Evolutionary conservation across 2,797 vertebrate genomes (phyloP), one percentile per base, ranked within the genome.

Genomic region (Pseudochirops cupreus): DNA sequence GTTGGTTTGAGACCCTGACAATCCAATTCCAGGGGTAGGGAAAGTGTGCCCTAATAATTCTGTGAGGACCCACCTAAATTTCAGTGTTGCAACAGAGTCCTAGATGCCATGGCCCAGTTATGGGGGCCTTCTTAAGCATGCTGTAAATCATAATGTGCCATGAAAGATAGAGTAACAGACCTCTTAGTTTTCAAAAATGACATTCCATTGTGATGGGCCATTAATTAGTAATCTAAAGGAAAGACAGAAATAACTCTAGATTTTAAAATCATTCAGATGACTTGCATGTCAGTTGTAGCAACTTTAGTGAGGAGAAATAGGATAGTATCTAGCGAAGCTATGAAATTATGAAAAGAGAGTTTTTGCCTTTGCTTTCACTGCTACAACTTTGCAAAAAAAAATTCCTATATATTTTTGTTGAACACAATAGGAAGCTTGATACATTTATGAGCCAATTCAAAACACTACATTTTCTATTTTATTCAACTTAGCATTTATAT

Each of bases 361-460:
- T 97, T 97, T 97, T 98, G 97, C n/a, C 91, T 98, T 98, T 96
- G 28, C 94, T 94, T 96, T 95, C 94, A 97, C 95, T 96, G 94
- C 96, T 95, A 62, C 52, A 96, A 96, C 90, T 92, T 95, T 54
- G 87, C 1, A 53, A 54, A 54, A 96, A 74, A 87, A 87, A 50
- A 96, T 97, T 97, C 96, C 74, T 59, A 94, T 97, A 97, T 97
- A 97, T 96, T 97, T 97, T 98, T 98, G 95, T 96, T 97, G 95
- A 94, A 98, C 96, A 97, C 92, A 94, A 95, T 93, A 97, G 97
- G 96, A 96, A 98, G 98, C 92, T 96, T 96, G 96, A 98, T 95
- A 98, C 96, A 98, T 97, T 97, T 98, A 96, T 96, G 53, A 98
- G 98, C 97, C 97, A 98, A 98, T 98, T 98, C 98, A 98, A 98